Evolutionary conservation across 1,140 invertebrate species (phyloP).

Genomic region (Psix sp.): DNA sequence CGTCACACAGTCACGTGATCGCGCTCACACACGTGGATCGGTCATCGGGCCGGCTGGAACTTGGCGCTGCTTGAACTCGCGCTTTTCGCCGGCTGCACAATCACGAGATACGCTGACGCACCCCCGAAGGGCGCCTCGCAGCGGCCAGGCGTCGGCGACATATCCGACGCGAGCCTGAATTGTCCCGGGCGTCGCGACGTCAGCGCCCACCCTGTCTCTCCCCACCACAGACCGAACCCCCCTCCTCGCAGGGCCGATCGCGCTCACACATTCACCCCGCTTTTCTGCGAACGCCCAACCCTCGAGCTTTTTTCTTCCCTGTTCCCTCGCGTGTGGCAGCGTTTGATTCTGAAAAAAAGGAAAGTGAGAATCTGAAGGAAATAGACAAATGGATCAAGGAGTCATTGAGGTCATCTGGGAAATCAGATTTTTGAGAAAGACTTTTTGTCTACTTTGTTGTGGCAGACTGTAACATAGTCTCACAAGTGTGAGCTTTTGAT

Average conservation of each 20-base stretch:
- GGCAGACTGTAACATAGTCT: too few relatives aligned
- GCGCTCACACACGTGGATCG: background rate
- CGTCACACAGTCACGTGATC: conserved; percentile 30
- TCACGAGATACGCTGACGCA: conserved; percentile 47
- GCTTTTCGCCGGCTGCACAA: conserved; percentile 17
- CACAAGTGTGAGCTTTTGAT: too few relatives aligned
- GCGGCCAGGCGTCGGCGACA: conserved; percentile 67
- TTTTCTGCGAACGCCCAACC: background rate
- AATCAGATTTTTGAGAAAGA: too few relatives aligned
- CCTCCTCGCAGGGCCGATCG: conserved; percentile 45
- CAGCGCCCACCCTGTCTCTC: conserved; percentile 64
- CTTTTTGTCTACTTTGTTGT: too few relatives aligned
- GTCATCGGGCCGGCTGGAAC: background rate
- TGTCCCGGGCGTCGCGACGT: conserved; percentile 74
- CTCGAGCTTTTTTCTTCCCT: background rate
- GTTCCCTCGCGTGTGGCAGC: too few relatives aligned
- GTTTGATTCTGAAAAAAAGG: too few relatives aligned
- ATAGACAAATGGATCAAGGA: too few relatives aligned
- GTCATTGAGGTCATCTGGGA: too few relatives aligned
- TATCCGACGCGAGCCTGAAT: conserved; percentile 72
- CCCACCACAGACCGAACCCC: conserved; percentile 16
- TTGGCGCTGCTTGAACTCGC: background rate
- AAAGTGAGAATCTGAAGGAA: too few relatives aligned
- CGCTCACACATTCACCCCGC: conserved; percentile 27
- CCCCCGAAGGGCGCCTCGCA: conserved; percentile 69